Percentiles rank a stretch among this genome's conserved stretches.
Conservation (phyloP, 2,113 vertebrate species). For the Carollia perspicillata region DNA sequence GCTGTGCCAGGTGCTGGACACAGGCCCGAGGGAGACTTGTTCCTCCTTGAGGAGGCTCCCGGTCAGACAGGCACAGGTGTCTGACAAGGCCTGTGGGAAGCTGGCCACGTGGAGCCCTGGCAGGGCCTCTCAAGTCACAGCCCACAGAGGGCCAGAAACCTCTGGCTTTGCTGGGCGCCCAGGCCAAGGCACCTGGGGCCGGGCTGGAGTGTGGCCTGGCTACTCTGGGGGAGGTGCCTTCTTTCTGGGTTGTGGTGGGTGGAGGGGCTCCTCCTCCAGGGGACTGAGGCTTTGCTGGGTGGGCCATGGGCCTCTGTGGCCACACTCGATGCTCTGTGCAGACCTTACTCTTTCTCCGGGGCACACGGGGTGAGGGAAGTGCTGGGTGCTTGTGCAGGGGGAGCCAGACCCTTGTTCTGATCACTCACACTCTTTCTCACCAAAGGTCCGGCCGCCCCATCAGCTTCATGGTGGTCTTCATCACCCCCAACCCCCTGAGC, state of each 20-base stretch:
- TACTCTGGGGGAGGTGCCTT: not conserved
- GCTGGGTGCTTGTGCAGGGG: rapidly evolving
- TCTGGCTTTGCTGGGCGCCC: not conserved
- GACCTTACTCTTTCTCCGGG: rapidly evolving
- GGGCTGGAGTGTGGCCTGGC: not conserved
- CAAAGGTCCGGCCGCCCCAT: constrained; percentile 93
- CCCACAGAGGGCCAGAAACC: not conserved
- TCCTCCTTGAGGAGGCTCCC: not conserved
- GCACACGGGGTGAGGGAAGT: not conserved
- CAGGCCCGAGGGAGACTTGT: not conserved
- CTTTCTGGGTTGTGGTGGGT: not conserved
- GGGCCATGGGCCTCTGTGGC: not conserved
- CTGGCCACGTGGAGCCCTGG: not conserved
- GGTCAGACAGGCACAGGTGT: not conserved
- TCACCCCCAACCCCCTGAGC: constrained; percentile 94
- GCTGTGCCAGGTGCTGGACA: not conserved
- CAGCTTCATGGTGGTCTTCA: constrained; percentile 97
- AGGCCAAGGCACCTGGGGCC: not conserved
- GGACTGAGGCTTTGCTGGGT: not conserved
- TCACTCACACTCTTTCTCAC: rapidly evolving
- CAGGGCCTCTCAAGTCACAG: rapidly evolving
- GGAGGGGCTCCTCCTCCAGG: not conserved
- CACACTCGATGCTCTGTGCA: rapidly evolving
- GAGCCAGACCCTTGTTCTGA: not conserved
- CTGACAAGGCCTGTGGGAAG: not conserved